Evolutionary conservation across 2,113 vertebrate genomes (phyloP).

Genomic region (Tyto alba): DNA sequence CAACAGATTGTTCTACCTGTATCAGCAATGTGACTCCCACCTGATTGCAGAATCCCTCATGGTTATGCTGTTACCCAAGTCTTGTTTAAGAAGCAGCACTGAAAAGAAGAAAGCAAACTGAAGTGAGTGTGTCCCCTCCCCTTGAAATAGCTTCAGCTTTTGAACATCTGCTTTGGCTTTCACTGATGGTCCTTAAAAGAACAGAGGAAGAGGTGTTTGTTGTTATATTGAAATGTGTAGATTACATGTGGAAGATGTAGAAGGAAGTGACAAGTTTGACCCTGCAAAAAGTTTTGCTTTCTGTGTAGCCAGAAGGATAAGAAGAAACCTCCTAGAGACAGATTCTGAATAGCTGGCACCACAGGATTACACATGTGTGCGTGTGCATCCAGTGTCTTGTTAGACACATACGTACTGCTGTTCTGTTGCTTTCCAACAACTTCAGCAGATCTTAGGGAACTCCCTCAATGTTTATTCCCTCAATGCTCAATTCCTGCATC

Average conservation of each 20-base stretch:
- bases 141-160: background rate
- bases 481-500: background rate
- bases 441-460: background rate
- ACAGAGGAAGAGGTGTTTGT: background rate
- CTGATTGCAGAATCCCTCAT: background rate
- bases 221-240: background rate
- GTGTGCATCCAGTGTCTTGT: background rate
- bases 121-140: background rate
- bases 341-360: background rate
- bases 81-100: background rate
- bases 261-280: background rate
- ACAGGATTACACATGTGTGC: fast-evolving
- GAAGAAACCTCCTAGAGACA: background rate
- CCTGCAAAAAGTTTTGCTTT: background rate
- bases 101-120: background rate
- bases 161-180: background rate
- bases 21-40: background rate
- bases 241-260: background rate
- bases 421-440: background rate
- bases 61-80: background rate
- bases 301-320: background rate
- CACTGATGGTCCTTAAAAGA: background rate
- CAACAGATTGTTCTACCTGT: background rate
- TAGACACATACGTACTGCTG: background rate
- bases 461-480: background rate